phyloP scores from a whole-genome alignment of 1,140 invertebrate species.

The Oedothorax gibbosus region DNA sequence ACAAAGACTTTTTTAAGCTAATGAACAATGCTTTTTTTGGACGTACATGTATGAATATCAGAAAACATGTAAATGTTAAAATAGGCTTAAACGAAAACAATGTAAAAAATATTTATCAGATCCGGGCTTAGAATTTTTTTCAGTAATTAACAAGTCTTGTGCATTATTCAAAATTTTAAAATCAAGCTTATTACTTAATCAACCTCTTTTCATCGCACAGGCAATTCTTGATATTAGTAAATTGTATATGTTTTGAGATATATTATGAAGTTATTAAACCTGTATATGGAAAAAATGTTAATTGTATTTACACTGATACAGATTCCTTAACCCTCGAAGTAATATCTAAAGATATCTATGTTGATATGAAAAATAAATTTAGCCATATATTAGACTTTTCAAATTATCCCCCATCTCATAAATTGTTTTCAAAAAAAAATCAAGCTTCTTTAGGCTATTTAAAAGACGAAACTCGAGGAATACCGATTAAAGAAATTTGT shows the following conservation, averaged over 20 bases:
- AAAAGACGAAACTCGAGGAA: conserved; percentile 70
- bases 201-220: conserved; percentile 47
- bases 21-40: conserved; percentile 70
- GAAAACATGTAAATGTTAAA: neutral
- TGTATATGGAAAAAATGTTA: conserved; percentile 62
- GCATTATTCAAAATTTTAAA: conserved; percentile 12
- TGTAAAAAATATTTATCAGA: conserved; percentile 24
- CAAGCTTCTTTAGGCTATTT: conserved; percentile 71
- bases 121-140: conserved; percentile 62
- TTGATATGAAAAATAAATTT: conserved; percentile 51
- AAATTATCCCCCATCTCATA: conserved; percentile 61
- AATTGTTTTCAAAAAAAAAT: conserved; percentile 64
- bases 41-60: conserved; percentile 69
- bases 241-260: conserved; percentile 64
- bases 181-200: conserved; percentile 16
- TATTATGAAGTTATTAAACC: conserved; percentile 64
- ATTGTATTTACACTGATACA: conserved; percentile 62
- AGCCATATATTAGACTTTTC: conserved; percentile 51
- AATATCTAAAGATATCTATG: conserved; percentile 58
- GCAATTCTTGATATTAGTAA: conserved; percentile 65
- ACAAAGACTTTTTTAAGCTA: conserved; percentile 70
- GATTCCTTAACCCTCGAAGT: conserved; percentile 59
- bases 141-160: conserved; percentile 5
- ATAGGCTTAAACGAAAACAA: neutral
- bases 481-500: conserved; percentile 67